A percentile compares a stretch with the other conserved stretches of the same genome.
Conservation (phyloP, 2,888 invertebrate species). For the Eumacrocentrus americanus region DNA sequence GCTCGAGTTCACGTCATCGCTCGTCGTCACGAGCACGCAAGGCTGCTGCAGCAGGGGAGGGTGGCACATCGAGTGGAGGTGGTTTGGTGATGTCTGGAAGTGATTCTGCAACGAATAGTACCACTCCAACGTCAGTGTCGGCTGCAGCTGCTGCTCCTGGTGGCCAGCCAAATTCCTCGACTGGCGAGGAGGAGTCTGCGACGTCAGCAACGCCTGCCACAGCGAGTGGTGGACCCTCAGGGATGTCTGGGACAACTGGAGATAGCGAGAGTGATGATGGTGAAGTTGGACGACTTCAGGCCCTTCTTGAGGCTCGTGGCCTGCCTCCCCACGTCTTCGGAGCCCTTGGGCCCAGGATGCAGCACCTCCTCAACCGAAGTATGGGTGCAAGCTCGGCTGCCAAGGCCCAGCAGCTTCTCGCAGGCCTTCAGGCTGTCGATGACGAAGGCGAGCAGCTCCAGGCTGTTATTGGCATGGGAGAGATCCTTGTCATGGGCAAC, state of each 20-base stretch:
- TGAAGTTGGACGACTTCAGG: slow-evolving; percentile 94
- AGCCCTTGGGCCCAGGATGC: slow-evolving; percentile 94
- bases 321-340: slow-evolving; percentile 96
- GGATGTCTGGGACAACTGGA: slow-evolving; percentile 61
- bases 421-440: slow-evolving; percentile 89
- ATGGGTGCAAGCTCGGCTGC: slow-evolving; percentile 89
- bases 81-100: slow-evolving; percentile 51
- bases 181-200: slow-evolving; percentile 52
- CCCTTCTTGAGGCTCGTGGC: slow-evolving; percentile 91
- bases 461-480: slow-evolving; percentile 98
- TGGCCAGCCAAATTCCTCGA: slow-evolving; percentile 51
- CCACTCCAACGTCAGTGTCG: slow-evolving; percentile 49
- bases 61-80: slow-evolving; percentile 1
- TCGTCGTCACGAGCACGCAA: slow-evolving; percentile 63
- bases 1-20: slow-evolving; percentile 66
- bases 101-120: slow-evolving; percentile 52
- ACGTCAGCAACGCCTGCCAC: slow-evolving; percentile 52
- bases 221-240: slow-evolving; percentile 60
- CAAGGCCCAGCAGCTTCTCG: slow-evolving; percentile 91
- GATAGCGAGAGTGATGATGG: slow-evolving; percentile 88
- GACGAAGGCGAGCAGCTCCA: slow-evolving; percentile 96
- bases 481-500: slow-evolving; percentile 98
- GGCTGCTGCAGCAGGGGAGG: slow-evolving; percentile 42
- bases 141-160: slow-evolving; percentile 48
- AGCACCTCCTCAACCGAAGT: slow-evolving; percentile 91